phyloP scores from a whole-genome alignment of 1,140 invertebrate species.

The Xylocopa sonorina region DNA sequence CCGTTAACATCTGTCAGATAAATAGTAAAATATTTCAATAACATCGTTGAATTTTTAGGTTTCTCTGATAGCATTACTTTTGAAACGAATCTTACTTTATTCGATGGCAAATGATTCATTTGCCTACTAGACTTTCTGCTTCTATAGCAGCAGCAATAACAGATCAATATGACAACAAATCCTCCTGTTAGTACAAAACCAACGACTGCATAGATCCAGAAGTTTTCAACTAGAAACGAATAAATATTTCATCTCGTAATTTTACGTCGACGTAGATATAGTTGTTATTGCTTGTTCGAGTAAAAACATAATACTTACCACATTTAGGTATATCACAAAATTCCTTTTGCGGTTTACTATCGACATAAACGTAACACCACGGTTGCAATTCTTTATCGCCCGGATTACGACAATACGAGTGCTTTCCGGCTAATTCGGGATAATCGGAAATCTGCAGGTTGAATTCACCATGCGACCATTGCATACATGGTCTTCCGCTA shows the following conservation, averaged over 20 bases:
- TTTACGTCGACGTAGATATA: background rate
- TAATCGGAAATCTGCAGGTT: constrained; percentile 88
- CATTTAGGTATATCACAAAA: constrained; percentile 93
- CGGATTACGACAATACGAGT: constrained; percentile 97
- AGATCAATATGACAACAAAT: constrained; percentile 79
- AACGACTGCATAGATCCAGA: constrained; percentile 84
- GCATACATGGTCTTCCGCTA: constrained; percentile 89
- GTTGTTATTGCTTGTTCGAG: background rate
- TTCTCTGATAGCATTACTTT: too few species aligned
- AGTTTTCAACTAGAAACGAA: constrained; percentile 76
- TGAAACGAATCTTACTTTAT: constrained; percentile 73
- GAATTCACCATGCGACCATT: constrained; percentile 90
- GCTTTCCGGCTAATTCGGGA: constrained; percentile 91
- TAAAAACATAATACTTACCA: constrained; percentile 61
- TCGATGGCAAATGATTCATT: constrained; percentile 76
- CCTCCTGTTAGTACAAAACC: constrained; percentile 81
- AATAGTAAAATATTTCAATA: background rate
- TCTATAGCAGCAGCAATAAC: constrained; percentile 80
- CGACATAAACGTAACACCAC: constrained; percentile 94
- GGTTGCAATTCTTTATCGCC: constrained; percentile 89
- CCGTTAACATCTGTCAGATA: constrained; percentile 73
- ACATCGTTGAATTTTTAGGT: too few species aligned
- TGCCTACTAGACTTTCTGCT: constrained; percentile 76
- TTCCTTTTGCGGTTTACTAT: constrained; percentile 86
- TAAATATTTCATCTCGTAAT: constrained; percentile 26